Conservation (phyloP, 2,797 vertebrate species). For the Dallia pectoralis region DNA sequence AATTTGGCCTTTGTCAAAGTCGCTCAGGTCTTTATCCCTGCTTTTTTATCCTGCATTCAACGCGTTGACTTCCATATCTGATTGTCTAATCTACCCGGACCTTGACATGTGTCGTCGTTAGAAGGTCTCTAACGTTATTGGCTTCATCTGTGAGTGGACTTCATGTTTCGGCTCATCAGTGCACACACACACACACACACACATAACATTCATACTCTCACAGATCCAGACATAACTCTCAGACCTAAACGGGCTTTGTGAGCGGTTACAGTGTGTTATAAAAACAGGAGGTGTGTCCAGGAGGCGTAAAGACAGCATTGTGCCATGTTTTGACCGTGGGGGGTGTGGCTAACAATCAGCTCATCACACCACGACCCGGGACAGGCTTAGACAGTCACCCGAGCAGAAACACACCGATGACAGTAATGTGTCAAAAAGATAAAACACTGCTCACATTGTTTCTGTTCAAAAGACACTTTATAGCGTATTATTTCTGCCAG, state of each 20-base stretch:
- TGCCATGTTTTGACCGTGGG: constrained; percentile 74
- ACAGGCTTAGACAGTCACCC: constrained; percentile 64
- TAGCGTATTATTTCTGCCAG: too few relatives aligned
- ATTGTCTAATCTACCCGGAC: too few relatives aligned
- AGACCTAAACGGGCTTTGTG: constrained; percentile 62
- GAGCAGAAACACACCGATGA: constrained; percentile 72
- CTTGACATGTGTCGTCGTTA: too few relatives aligned
- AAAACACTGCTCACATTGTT: too few relatives aligned
- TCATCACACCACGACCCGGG: constrained; percentile 70
- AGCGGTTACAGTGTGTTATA: constrained; percentile 61
- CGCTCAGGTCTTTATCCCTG: too few relatives aligned
- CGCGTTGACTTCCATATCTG: too few relatives aligned
- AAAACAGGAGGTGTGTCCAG: constrained; percentile 72
- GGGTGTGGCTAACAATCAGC: constrained; percentile 74
- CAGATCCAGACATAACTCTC: constrained; percentile 43
- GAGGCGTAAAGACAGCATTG: constrained; percentile 73
- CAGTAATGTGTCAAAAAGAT: constrained; percentile 48
- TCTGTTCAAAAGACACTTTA: too few relatives aligned
- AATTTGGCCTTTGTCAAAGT: too few relatives aligned
- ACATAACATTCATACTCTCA: constrained; percentile 23
- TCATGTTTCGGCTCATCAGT: too few relatives aligned
- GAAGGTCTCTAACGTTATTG: too few relatives aligned
- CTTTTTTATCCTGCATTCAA: too few relatives aligned
- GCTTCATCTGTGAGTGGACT: too few relatives aligned
- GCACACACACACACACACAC: constrained; percentile 11